A percentile compares a stretch with the other conserved stretches of the same genome.
Evolutionary conservation across 2,797 vertebrate species (phyloP).

Genomic region (Corythornis leucogaster): DNA sequence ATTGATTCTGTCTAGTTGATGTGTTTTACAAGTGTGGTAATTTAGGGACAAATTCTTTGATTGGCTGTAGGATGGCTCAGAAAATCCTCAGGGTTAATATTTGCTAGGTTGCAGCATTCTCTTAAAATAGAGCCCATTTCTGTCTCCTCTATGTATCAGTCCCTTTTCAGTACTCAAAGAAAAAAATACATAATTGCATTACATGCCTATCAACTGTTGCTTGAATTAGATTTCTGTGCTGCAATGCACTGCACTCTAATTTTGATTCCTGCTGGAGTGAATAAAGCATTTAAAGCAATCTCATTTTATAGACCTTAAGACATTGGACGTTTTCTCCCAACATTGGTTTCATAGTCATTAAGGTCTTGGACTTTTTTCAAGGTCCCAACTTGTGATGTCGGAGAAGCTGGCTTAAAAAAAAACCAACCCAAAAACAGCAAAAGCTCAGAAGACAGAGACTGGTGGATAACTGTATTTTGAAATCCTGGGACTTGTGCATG

Average conservation of each 20-base stretch:
- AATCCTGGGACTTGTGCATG: background rate
- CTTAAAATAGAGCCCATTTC: slow-evolving; percentile 34
- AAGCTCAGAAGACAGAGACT: background rate
- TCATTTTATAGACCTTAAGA: slow-evolving; percentile 18
- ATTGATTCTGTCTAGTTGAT: background rate
- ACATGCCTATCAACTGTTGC: slow-evolving; percentile 51
- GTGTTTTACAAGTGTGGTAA: background rate
- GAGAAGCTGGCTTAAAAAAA: background rate
- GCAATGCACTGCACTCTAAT: slow-evolving; percentile 31
- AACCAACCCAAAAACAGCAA: background rate
- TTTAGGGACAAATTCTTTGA: background rate
- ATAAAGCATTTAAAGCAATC: slow-evolving; percentile 33
- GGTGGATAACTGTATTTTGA: background rate
- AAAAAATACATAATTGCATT: slow-evolving; percentile 49
- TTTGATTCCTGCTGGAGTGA: slow-evolving; percentile 26
- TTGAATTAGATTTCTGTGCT: slow-evolving; percentile 59
- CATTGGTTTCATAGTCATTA: background rate
- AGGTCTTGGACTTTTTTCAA: slow-evolving; percentile 16
- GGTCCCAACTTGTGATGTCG: background rate
- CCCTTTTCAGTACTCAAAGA: slow-evolving; percentile 32
- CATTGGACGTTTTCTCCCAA: background rate
- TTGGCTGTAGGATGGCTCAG: background rate
- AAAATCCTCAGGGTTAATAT: slow-evolving; percentile 4
- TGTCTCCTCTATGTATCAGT: slow-evolving; percentile 43
- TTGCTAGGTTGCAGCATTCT: background rate